Evolutionary conservation across 2,113 vertebrate genomes (phyloP).

Genomic region (Misgurnus anguillicaudatus): DNA sequence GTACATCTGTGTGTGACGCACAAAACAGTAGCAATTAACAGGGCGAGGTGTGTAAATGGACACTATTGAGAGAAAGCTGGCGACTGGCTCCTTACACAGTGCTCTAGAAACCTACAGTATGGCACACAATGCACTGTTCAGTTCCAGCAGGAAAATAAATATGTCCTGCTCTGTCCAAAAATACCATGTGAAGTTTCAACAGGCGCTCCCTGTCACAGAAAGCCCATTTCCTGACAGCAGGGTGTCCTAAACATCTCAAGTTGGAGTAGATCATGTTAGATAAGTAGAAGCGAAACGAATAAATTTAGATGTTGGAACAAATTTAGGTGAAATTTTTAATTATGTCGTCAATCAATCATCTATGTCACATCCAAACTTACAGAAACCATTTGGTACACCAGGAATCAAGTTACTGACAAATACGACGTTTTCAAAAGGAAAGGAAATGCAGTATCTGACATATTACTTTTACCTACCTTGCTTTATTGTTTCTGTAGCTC

Average conservation of each 20-base stretch:
- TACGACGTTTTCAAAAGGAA: too few relatives aligned
- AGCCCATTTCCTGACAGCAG: constrained; percentile 26
- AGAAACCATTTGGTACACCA: too few relatives aligned
- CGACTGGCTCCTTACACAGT: constrained; percentile 16
- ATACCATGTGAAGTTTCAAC: constrained; percentile 48
- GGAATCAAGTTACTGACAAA: too few relatives aligned
- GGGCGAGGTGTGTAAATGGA: constrained; percentile 41
- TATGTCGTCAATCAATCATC: too few relatives aligned
- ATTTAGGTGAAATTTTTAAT: constrained; percentile 12
- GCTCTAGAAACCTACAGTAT: constrained; percentile 36
- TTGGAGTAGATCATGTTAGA: constrained; percentile 1
- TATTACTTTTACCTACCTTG: too few relatives aligned
- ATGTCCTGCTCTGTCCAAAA: constrained; percentile 49
- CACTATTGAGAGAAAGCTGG: constrained; percentile 51
- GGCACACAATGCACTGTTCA: constrained; percentile 54
- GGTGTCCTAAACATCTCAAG: neutral
- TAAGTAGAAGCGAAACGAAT: constrained; percentile 6
- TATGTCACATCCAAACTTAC: too few relatives aligned
- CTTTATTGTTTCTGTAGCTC: too few relatives aligned
- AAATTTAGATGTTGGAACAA: neutral
- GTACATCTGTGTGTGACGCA: constrained; percentile 17
- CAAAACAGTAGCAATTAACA: constrained; percentile 30
- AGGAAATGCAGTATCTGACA: too few relatives aligned
- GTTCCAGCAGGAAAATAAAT: constrained; percentile 56
- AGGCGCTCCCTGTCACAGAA: constrained; percentile 42